phyloP scores from a whole-genome alignment of 2,888 invertebrate genomes.

The Pardosa pseudoannulata region DNA sequence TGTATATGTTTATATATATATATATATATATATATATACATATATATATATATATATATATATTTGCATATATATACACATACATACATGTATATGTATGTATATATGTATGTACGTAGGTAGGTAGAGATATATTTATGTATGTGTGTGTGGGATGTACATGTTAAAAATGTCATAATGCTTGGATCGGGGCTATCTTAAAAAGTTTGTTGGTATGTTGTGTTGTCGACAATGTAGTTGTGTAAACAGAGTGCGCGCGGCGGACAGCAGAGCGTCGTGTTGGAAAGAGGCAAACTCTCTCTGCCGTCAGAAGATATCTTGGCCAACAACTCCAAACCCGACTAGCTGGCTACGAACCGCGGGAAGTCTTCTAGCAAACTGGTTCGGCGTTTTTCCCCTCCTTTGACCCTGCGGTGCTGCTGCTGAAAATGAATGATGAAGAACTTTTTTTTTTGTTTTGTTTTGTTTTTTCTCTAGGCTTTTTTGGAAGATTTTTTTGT shows the following conservation, averaged over 20 bases:
- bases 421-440: constrained; percentile 64
- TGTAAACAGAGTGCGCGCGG: background rate
- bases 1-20: too few relatives aligned
- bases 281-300: background rate
- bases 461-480: constrained; percentile 33
- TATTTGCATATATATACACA: too few relatives aligned
- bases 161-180: too few relatives aligned
- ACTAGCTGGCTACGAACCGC: constrained; percentile 61
- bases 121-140: too few relatives aligned
- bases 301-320: background rate
- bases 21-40: too few relatives aligned
- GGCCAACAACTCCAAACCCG: constrained; percentile 52
- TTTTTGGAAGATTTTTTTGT: constrained; percentile 49
- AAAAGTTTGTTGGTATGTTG: too few relatives aligned
- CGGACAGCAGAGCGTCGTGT: background rate
- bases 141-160: too few relatives aligned
- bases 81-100: too few relatives aligned
- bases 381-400: constrained; percentile 39
- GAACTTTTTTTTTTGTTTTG: too few relatives aligned
- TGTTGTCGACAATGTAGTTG: background rate
- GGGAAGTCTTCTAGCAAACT: constrained; percentile 59
- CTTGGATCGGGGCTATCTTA: too few relatives aligned
- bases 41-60: too few relatives aligned
- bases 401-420: constrained; percentile 35
- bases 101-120: too few relatives aligned